A percentile compares a stretch with the other conserved stretches of the same genome.
phyloP scores from a whole-genome alignment of 2,888 invertebrate species.

The Balanococcus diminutus region DNA sequence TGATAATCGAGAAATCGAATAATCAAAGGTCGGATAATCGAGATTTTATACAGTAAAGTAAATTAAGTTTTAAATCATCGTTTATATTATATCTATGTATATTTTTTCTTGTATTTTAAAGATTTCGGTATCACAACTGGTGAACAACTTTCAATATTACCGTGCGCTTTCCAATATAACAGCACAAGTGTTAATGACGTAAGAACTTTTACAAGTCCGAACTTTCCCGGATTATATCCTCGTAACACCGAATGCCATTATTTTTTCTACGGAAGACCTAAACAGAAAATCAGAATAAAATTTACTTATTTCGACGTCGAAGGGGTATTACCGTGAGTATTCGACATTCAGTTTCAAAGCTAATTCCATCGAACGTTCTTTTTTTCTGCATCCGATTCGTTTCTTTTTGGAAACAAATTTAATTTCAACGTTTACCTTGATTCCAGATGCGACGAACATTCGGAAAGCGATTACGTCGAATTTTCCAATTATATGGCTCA shows the following conservation, averaged over 20 bases:
- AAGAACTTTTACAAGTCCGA: slow-evolving; percentile 79
- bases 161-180: slow-evolving; percentile 88
- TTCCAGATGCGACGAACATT: slow-evolving; percentile 83
- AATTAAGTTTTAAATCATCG: not conserved
- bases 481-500: slow-evolving; percentile 92
- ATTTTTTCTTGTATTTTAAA: slow-evolving; percentile 62
- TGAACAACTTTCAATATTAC: slow-evolving; percentile 74
- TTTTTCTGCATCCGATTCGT: not conserved
- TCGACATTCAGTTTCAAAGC: not conserved
- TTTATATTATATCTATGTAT: not conserved
- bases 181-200: slow-evolving; percentile 67
- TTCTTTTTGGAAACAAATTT: not conserved
- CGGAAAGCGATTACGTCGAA: slow-evolving; percentile 94
- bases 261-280: slow-evolving; percentile 81
- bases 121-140: slow-evolving; percentile 89
- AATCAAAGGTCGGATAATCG: no score
- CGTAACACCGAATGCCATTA: slow-evolving; percentile 90
- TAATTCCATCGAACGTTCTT: not conserved
- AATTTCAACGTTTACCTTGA: slow-evolving; percentile 25
- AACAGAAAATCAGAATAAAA: slow-evolving; percentile 80
- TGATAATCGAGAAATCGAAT: no score
- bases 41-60: no score
- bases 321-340: slow-evolving; percentile 88
- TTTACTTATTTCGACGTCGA: slow-evolving; percentile 94
- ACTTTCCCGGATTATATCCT: slow-evolving; percentile 89